phyloP scores from a whole-genome alignment of 64 coral and sea anemone species.

The Pachyseris speciosa region DNA sequence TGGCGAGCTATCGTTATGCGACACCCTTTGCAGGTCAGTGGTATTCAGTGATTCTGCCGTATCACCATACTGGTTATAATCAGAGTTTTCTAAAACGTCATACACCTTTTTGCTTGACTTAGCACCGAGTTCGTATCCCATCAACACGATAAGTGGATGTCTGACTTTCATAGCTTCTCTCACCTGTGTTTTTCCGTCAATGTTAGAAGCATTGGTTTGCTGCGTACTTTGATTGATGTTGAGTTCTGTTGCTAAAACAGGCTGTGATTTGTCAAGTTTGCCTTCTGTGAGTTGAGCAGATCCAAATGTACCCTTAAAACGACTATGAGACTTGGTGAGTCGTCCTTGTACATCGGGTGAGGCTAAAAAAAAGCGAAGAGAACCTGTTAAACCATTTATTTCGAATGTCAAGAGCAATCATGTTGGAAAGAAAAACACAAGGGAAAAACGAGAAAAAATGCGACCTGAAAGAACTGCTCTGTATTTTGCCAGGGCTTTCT shows the following conservation, averaged over 20 bases:
- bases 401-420: not conserved
- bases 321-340: not conserved
- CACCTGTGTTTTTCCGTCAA: slow-evolving; percentile 35
- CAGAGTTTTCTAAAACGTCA: not conserved
- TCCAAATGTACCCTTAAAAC: not conserved
- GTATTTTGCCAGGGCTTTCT: too few relatives aligned
- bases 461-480: too few relatives aligned
- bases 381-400: not conserved
- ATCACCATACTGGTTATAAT: not conserved
- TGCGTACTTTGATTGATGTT: not conserved
- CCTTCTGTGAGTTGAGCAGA: not conserved
- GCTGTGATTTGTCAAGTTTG: not conserved
- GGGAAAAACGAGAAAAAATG: too few relatives aligned
- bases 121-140: slow-evolving; percentile 9
- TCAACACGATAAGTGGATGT: not conserved
- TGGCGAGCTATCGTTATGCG: not conserved
- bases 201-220: not conserved
- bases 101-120: slow-evolving; percentile 16
- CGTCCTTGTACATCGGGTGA: not conserved
- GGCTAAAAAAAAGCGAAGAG: not conserved
- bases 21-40: not conserved
- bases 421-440: too few relatives aligned
- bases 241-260: not conserved
- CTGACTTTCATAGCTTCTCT: not conserved
- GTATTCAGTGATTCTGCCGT: not conserved